Base-by-base conservation (phyloP, 2,113 vertebrate genomes). In the Barnardius zonarius region DNA sequence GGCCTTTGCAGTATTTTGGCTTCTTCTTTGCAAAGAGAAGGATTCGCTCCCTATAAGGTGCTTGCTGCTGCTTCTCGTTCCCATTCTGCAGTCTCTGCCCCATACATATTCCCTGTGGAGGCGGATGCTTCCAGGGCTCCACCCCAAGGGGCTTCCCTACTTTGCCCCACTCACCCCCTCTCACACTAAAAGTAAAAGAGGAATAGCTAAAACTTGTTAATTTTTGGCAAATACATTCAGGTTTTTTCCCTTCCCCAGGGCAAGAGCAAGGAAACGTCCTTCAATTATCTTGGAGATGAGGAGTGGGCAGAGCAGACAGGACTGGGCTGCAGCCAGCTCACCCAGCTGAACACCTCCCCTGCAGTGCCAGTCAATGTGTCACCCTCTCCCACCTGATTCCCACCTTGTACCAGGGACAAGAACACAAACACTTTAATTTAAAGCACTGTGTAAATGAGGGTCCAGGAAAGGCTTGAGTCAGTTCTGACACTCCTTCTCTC, bases 81-180 rank as follows among this genome's bases (percentile, higher is more conserved):
- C 30, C 16, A n/a, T 70, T 83, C 67, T 82, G 31, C 39, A 73
- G 30, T 39, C 20, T 18, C n/a, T 46, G 37, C 31, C 88, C 55
- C 1, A 0, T 11, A 35, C 0, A 1, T 59, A 81, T 81, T 61
- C 68, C 20, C 19, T 55, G 10, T 31, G 4, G 19, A 70, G 14
- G 15, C 23, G 59, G 17, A 37, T 15, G 25, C 13, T 77, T 81
- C 70, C 54, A 37, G 63, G 25, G 10, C 11, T 52, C 13, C 16
- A 35, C 3, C 9, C 23, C 24, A 41, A 0, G 1, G 9, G 6
- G 4, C 11, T 84, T 88, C 75, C 48, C 39, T 86, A 10, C 30
- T 86, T 86, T 74, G 51, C 18, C 9, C 18, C 5, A 19, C 13
- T 68, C 9, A 24, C 22, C 5, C 10, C 16, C 6, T 41, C 15